Evolutionary conservation across 2,797 vertebrate genomes (phyloP).

Genomic region (Molossus molossus): DNA sequence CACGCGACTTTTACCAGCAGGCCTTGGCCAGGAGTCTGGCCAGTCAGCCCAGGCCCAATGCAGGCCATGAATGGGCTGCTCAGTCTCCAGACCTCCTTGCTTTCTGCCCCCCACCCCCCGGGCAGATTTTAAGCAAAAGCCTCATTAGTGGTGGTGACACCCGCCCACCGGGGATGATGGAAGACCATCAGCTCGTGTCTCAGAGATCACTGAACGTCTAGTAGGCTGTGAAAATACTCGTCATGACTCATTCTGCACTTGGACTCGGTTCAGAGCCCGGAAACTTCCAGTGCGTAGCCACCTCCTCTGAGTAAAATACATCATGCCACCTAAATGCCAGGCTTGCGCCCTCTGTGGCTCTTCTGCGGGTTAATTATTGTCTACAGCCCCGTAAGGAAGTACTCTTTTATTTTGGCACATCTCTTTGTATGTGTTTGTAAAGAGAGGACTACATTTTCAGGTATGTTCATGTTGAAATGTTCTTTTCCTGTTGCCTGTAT

Average conservation of each 20-base stretch:
- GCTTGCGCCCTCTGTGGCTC: not conserved
- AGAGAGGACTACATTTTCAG: conserved; percentile 15
- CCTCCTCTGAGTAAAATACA: not conserved
- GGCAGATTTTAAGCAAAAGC: conserved; percentile 56
- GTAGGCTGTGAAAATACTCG: conserved; percentile 73
- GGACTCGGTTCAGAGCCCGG: conserved; percentile 55
- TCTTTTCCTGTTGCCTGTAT: not conserved
- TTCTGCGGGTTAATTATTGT: not conserved
- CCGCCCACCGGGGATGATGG: conserved; percentile 59
- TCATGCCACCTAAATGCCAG: not conserved
- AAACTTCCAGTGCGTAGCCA: not conserved
- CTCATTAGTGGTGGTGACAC: conserved; percentile 70
- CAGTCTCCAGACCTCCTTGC: not conserved
- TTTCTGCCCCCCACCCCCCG: not conserved
- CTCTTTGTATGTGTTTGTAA: not conserved
- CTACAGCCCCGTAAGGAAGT: not conserved
- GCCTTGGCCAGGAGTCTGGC: not conserved
- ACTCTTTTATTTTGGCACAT: not conserved
- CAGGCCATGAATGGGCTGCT: not conserved
- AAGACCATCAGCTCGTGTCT: conserved; percentile 58
- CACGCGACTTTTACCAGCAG: not conserved
- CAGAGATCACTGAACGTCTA: conserved; percentile 55
- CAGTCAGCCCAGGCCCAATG: not conserved
- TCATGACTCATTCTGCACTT: conserved; percentile 71
- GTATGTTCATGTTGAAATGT: not conserved